These are phyloP conservation scores for Oryzias javanicus DNA, from an alignment of 2,113 vertebrate species.

Conservation along the genomic window DNA sequence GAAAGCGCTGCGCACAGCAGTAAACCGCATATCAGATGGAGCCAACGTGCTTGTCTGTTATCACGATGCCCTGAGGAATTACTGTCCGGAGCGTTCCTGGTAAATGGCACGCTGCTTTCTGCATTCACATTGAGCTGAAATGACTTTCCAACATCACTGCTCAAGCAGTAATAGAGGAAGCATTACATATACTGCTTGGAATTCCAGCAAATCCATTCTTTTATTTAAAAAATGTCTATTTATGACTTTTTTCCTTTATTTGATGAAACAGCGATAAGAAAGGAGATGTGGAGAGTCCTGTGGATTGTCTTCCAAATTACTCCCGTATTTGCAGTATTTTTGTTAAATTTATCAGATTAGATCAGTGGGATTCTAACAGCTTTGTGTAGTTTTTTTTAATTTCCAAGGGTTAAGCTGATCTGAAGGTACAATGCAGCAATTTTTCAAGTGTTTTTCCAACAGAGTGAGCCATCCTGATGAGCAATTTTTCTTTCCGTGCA, in stretches of 20 bases:
- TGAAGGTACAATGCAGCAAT: constrained; percentile 23
- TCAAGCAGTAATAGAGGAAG: constrained; percentile 51
- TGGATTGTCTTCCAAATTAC: background rate
- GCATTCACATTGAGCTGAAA: constrained; percentile 49
- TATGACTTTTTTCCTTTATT: constrained; percentile 21
- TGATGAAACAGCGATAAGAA: constrained; percentile 1
- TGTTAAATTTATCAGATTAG: constrained; percentile 17
- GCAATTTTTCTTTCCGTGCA: constrained; percentile 12
- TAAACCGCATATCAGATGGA: constrained; percentile 14
- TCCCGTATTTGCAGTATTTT: background rate
- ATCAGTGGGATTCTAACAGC: background rate
- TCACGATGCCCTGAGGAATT: constrained; percentile 52
- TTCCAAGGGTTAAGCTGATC: constrained; percentile 19
- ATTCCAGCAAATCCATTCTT: constrained; percentile 27
- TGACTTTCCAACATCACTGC: constrained; percentile 61
- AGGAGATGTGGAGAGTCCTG: background rate
- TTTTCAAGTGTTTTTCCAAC: constrained; percentile 20
- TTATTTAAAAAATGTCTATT: constrained; percentile 36
- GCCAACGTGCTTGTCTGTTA: constrained; percentile 21
- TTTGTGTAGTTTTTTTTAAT: constrained; percentile 28
- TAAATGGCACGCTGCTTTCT: constrained; percentile 70
- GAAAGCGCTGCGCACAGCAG: constrained; percentile 27
- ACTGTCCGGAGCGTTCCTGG: constrained; percentile 42
- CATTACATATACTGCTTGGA: constrained; percentile 18
- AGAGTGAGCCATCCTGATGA: constrained; percentile 10